Evolutionary conservation across 2,888 invertebrate species (phyloP).

Genomic region (Dinocampus coccinellae): DNA sequence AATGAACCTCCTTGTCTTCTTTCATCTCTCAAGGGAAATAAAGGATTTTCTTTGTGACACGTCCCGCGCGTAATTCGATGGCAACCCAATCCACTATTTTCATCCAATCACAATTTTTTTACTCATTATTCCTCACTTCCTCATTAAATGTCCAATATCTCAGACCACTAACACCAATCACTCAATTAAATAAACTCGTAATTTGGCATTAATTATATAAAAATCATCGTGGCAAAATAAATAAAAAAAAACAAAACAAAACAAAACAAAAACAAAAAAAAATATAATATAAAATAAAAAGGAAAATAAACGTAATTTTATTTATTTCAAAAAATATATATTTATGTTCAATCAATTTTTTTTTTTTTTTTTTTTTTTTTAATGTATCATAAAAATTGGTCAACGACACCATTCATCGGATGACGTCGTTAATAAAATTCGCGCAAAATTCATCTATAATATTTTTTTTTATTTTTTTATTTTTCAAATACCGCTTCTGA

Average conservation of each 20-base stretch:
- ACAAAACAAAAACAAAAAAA: not conserved
- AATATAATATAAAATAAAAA: too few species aligned
- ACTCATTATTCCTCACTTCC: constrained; percentile 1
- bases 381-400: too few species aligned
- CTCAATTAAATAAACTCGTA: constrained; percentile 17
- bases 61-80: constrained; percentile 33
- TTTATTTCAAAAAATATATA: too few species aligned
- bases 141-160: constrained; percentile 7
- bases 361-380: not conserved
- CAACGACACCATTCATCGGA: not conserved
- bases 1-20: constrained; percentile 2
- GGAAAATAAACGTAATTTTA: too few species aligned
- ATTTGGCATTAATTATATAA: constrained; percentile 7
- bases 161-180: constrained; percentile 19
- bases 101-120: constrained; percentile 26
- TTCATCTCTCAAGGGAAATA: constrained; percentile 17
- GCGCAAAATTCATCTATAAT: constrained; percentile 19
- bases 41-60: constrained; percentile 30
- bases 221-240: too few species aligned
- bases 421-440: constrained; percentile 28
- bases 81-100: constrained; percentile 28
- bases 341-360: not conserved
- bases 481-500: constrained; percentile 29
- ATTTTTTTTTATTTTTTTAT: not conserved
- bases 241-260: not conserved